phyloP scores from a whole-genome alignment of 1,140 invertebrate species.

The Idris sp. region DNA sequence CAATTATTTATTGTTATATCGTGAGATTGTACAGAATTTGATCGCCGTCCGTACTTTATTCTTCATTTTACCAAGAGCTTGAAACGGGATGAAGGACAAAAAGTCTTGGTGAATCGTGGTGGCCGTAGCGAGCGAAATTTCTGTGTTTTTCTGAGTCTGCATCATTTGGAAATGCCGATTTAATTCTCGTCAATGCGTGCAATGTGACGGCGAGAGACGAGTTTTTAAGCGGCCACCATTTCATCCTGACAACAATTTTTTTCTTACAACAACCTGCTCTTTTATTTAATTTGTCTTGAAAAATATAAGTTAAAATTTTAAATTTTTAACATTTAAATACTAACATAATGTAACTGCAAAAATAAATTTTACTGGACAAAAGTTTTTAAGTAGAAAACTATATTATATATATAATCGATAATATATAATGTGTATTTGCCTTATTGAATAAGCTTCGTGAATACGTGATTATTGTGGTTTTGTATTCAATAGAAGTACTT shows the following conservation, averaged over 20 bases:
- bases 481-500: no score
- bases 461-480: no score
- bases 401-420: no score
- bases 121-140: slow-evolving; percentile 29
- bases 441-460: no score
- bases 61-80: slow-evolving; percentile 24
- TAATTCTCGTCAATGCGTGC: slow-evolving; percentile 42
- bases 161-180: slow-evolving; percentile 48
- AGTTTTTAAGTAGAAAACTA: no score
- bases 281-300: no score
- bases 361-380: no score
- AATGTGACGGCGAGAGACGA: slow-evolving; percentile 31
- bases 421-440: no score
- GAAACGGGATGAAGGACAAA: slow-evolving; percentile 23
- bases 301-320: no score
- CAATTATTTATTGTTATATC: no score
- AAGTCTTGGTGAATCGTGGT: slow-evolving; percentile 29
- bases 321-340: no score
- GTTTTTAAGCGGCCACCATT: slow-evolving; percentile 37
- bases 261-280: not conserved
- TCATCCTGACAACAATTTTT: slow-evolving; percentile 24
- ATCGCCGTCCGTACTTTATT: slow-evolving; percentile 7
- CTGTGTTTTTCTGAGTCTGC: slow-evolving; percentile 47
- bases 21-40: not conserved
- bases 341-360: no score